Base-by-base conservation (phyloP, 1,140 invertebrate genomes). In the Macrostomum lignano region DNA sequence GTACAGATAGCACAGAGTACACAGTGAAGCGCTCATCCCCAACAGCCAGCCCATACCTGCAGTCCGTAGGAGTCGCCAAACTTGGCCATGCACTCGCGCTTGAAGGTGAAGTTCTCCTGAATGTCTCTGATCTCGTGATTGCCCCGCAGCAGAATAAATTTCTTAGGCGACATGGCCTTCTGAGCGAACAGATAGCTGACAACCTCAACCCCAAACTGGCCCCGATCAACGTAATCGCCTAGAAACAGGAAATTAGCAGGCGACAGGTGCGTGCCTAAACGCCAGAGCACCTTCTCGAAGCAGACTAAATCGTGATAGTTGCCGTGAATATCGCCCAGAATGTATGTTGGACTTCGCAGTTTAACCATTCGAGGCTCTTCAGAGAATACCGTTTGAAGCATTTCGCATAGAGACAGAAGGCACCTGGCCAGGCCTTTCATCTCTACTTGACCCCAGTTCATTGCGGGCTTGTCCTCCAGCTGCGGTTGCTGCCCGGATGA, bases 31-130 rank as follows among this genome's bases (percentile, higher is more conserved):
- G 7, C 34, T 33, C 1, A 17, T 1, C n/a, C n/a, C n/a, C n/a
- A n/a, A n/a, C n/a, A n/a, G n/a, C n/a, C n/a, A n/a, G n/a, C 65
- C 69, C 70, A 73, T 21, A 73, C 59, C 41, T 63, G 59, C 7
- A 38, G 28, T 0, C 69, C 70, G 17, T 66, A 44, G 19, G 47
- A 48, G 10, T 49, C 47, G 1, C 71, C 70, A 55, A 71, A 72
- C 49, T 72, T 72, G 0, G 43, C 45, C 9, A 61, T 34, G 44
- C 71, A 73, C 41, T 64, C 62, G n/a, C n/a, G n/a, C n/a, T 65
- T 61, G 50, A 73, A 74, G 3, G 66, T 66, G 44, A 71, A 72
- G 61, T 66, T 66, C 46, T 66, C 63, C 52, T 73, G 71, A 5
- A 71, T 60, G 41, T 55, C 53, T 24, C 67, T 43, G 6, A 69